A percentile compares a stretch with the other conserved stretches of the same genome.
Evolutionary conservation across 2,113 vertebrate genomes (phyloP).

Genomic region (Nesogale talazaci): DNA sequence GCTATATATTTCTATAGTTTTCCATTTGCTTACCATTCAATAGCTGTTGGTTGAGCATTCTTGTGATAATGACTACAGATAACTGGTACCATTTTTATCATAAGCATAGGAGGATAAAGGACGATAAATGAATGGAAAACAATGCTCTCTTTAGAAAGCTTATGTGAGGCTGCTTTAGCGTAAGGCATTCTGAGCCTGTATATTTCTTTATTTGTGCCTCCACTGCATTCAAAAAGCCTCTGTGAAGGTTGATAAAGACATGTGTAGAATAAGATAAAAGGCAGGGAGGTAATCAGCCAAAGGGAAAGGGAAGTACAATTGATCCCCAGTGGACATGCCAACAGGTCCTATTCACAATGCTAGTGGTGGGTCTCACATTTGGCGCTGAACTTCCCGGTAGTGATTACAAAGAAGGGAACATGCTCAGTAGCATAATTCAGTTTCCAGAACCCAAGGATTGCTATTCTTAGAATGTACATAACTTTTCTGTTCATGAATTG

Average conservation of each 20-base stretch:
- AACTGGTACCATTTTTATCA: constrained; percentile 33
- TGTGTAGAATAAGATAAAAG: constrained; percentile 7
- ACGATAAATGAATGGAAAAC: constrained; percentile 3
- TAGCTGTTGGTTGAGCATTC: background rate
- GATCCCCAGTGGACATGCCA: background rate
- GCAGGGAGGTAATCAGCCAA: constrained; percentile 21
- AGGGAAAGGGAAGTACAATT: background rate
- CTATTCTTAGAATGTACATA: background rate
- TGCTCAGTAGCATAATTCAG: background rate
- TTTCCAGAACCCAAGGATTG: constrained; percentile 1
- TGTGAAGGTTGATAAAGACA: constrained; percentile 30
- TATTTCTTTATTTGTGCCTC: background rate
- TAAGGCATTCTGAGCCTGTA: constrained; percentile 9
- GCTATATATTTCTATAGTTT: background rate
- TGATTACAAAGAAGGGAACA: background rate
- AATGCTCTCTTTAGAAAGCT: constrained; percentile 51
- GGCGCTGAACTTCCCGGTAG: background rate
- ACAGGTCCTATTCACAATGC: background rate
- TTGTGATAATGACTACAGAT: constrained; percentile 52
- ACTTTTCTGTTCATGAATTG: background rate
- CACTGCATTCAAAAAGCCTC: background rate
- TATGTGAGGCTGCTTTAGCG: background rate
- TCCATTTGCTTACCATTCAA: constrained; percentile 22
- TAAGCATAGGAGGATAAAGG: background rate
- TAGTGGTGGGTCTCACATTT: background rate